Evolutionary conservation across 2,113 vertebrate species (phyloP).

Genomic region (Vimba vimba): DNA sequence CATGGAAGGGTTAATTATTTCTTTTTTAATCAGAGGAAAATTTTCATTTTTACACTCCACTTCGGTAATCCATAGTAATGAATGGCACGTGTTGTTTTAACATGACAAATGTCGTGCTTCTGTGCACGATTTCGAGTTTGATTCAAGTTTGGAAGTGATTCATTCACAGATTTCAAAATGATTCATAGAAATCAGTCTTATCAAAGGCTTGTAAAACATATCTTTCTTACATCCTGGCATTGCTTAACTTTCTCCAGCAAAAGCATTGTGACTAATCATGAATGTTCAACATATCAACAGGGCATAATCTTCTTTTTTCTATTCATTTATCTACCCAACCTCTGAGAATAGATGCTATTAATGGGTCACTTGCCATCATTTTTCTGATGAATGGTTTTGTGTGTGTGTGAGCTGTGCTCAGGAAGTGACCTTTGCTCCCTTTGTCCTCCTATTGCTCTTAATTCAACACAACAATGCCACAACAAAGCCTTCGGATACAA

Average conservation of each 20-base stretch:
- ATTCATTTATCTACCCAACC: background rate
- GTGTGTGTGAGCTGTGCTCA: conserved; percentile 30
- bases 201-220: background rate
- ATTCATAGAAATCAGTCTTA: background rate
- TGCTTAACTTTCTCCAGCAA: background rate
- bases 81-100: background rate
- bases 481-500: conserved; percentile 2
- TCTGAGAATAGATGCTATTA: background rate
- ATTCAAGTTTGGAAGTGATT: background rate
- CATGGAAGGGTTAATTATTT: background rate
- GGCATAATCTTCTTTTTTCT: background rate
- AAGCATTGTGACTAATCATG: background rate
- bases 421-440: conserved; percentile 51
- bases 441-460: conserved; percentile 35
- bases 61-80: background rate
- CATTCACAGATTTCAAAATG: background rate
- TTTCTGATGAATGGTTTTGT: background rate
- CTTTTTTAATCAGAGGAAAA: background rate
- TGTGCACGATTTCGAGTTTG: background rate
- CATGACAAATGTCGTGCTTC: background rate
- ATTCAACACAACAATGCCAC: conserved; percentile 43
- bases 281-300: background rate
- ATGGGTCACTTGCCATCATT: background rate
- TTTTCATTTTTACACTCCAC: background rate
- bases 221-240: background rate